A percentile compares a stretch with the other conserved stretches of the same genome.
Conservation (phyloP, 1,140 invertebrate species). For the Drosophila bifasciata region DNA sequence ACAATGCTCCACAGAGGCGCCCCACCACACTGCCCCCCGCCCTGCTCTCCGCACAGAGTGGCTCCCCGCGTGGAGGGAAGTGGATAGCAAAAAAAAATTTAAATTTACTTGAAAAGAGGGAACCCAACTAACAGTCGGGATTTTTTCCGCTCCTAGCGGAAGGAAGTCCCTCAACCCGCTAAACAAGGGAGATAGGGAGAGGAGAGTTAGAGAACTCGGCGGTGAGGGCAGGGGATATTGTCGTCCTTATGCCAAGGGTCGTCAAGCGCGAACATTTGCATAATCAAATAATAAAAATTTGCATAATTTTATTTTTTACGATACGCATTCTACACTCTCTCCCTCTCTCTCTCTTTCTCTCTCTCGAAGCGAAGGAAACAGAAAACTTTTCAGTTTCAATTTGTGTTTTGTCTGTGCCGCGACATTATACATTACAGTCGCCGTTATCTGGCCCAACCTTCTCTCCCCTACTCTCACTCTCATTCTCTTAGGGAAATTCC, state of each 20-base stretch:
- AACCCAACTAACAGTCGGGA: conserved; percentile 70
- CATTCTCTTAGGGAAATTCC: conserved; percentile 5
- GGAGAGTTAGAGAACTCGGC: conserved; percentile 34
- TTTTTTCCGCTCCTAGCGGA: conserved; percentile 55
- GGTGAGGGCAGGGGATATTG: conserved; percentile 48
- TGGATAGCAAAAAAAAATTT: conserved; percentile 69
- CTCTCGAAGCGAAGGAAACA: conserved; percentile 11
- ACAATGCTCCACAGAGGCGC: conserved; percentile 72
- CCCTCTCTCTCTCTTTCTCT: conserved; percentile 1
- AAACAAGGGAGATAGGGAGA: neutral
- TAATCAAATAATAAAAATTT: conserved; percentile 84
- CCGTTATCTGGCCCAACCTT: conserved; percentile 54
- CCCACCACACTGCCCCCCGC: conserved; percentile 7
- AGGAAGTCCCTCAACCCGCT: conserved; percentile 59
- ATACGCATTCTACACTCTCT: conserved; percentile 60
- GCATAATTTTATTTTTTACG: conserved; percentile 84
- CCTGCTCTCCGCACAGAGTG: neutral
- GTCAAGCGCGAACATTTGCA: conserved; percentile 83
- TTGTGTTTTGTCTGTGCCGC: conserved; percentile 52
- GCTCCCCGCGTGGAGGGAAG: conserved; percentile 22
- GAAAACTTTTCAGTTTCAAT: conserved; percentile 58
- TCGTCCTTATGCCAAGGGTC: conserved; percentile 84
- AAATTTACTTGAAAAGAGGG: conserved; percentile 59
- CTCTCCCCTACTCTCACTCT: conserved; percentile 2
- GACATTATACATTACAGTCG: conserved; percentile 63